Evolutionary conservation across 2,888 invertebrate species (phyloP), one percentile per base, ranked within the genome.

Genomic region (Dascillus cervinus): DNA sequence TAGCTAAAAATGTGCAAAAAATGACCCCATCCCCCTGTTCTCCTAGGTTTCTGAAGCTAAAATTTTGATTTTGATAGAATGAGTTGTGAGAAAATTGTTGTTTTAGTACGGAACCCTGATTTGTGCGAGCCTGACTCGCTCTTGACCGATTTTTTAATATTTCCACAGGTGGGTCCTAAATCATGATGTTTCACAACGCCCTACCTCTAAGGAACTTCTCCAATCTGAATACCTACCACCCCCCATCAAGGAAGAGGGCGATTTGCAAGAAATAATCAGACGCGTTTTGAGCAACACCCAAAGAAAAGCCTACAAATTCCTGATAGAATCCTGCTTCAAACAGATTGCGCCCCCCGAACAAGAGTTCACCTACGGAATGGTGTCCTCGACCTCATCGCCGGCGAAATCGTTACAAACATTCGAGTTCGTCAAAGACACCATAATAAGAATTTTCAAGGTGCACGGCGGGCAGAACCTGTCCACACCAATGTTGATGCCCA

Each of bases 171-270:
- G 86, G 86, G 67, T 96, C 3, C 63, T 96, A 31, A 79, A 80
- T 61, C 92, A 96, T 57, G 88, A 94, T 59, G 79, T 89, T 0
- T 73, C 75, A 15, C 67, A 78, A 44, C 72, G 96, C 3, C 95
- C 96, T 0, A 84, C 89, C 0, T 84, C 92, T 3, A 77, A 80
- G 21, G 89, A 94, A 56, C 68, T 96, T 2, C 66, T 95, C 0
- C 73, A 79, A 15, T 89, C 89, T 0, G 80, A 84, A 35, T 75
- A 83, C 46, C 72, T 96, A 2, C 95, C 95, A 0, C 82, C 91
- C 0, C 82, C 86, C 0, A 77, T 79, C 45, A 71, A 92, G n/a
- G 88, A 90, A 51, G 90, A 92, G 44, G 79, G 82, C 0, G 84
- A 88, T 40, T 61, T 94, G 2, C 80, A 85, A 29, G 89, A 90